These are phyloP conservation scores for Apodemus sylvaticus DNA, from an alignment of 2,113 vertebrate species.

Conservation along the genomic window DNA sequence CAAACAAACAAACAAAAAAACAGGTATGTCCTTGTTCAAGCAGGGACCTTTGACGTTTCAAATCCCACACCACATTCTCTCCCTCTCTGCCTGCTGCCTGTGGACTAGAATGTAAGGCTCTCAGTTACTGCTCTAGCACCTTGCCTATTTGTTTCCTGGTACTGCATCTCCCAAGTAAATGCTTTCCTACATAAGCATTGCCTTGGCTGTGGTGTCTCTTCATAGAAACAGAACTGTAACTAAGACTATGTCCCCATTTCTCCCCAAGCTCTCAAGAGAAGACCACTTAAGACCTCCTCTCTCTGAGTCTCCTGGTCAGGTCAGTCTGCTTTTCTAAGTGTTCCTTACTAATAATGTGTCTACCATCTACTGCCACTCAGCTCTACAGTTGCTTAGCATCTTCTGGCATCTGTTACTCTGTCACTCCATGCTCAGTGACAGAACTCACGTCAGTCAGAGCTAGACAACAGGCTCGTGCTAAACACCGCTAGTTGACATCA, in stretches of 20 bases:
- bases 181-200: not conserved
- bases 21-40: no score
- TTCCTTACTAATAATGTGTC: not conserved
- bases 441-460: not conserved
- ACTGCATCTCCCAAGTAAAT: not conserved
- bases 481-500: accelerated
- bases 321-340: not conserved
- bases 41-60: not conserved
- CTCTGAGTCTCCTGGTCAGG: not conserved
- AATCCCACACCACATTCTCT: not conserved
- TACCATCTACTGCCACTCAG: not conserved
- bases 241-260: not conserved
- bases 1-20: no score
- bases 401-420: not conserved
- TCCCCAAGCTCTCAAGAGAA: not conserved
- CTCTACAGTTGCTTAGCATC: not conserved
- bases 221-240: not conserved
- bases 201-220: not conserved
- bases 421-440: not conserved
- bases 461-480: not conserved
- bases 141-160: not conserved
- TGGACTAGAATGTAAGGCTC: no score
- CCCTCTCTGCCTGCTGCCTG: not conserved
- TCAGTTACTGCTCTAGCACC: not conserved
- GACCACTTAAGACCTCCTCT: not conserved